Base-by-base conservation (phyloP, 2,888 invertebrate genomes). In the Neoascia interrupta region DNA sequence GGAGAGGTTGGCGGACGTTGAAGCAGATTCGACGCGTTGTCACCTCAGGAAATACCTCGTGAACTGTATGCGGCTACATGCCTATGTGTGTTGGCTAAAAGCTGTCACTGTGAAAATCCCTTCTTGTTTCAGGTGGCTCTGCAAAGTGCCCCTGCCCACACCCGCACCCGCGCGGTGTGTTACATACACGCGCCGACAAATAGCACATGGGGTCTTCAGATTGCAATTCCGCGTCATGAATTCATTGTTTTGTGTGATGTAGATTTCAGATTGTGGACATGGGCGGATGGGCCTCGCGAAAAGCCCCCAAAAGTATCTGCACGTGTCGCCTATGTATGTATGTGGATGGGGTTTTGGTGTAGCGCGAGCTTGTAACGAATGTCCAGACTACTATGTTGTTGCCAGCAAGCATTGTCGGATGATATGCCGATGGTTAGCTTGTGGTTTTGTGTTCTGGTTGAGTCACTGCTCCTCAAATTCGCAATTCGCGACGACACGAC, bases 311-410 rank as follows among this genome's bases (percentile, higher is more conserved):
- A 56, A 70, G 23, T 51, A 63, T 37, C 63, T 63, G 49, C 75
- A 75, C 75, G 75, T 70, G 75, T 49, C 56, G 69, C 5, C 23
- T 36, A 16, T 60, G 26, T 39, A n/a, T n/a, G n/a, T n/a, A n/a
- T n/a, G n/a, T n/a, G n/a, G n/a, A n/a, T n/a, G n/a, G n/a, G n/a
- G n/a, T n/a, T n/a, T n/a, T n/a, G n/a, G n/a, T n/a, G n/a, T n/a
- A n/a, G n/a, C n/a, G n/a, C n/a, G n/a, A n/a, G n/a, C n/a, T n/a
- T n/a, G n/a, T n/a, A n/a, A n/a, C n/a, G n/a, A n/a, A n/a, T n/a
- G n/a, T n/a, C n/a, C n/a, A n/a, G n/a, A n/a, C n/a, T n/a, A n/a
- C n/a, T n/a, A n/a, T n/a, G 5, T 39, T 31, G 6, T 31, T 21
- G 56, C 56, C 41, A 16, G 34, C 36, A 1, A 15, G 10, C 15